These are phyloP conservation scores for Eugnorisma glareosa DNA, from an alignment of 2,888 invertebrate species.

Conservation along the genomic window DNA sequence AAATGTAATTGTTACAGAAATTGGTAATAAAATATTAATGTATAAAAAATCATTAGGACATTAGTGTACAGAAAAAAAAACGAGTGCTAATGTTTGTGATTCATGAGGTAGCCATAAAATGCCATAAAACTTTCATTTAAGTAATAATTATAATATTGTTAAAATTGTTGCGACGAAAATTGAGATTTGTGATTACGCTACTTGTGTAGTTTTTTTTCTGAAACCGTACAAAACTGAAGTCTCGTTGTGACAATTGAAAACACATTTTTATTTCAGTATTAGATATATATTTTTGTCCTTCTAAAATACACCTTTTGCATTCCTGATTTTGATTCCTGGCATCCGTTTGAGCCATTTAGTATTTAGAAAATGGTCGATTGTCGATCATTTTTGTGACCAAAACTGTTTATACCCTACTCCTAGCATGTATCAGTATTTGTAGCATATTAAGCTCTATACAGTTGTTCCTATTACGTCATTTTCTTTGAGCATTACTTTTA, in stretches of 20 bases:
- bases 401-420: conserved; percentile 79
- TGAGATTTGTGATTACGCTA: neutral
- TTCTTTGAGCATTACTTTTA: conserved; percentile 64
- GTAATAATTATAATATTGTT: conserved; percentile 67
- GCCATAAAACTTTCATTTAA: conserved; percentile 83
- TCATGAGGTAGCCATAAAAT: conserved; percentile 90
- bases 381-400: conserved; percentile 75
- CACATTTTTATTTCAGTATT: conserved; percentile 78
- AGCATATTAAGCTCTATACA: conserved; percentile 81
- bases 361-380: conserved; percentile 71
- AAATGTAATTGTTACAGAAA: conserved; percentile 84
- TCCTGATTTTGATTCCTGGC: conserved; percentile 82
- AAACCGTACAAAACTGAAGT: neutral
- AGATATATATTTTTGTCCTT: conserved; percentile 71
- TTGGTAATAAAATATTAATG: conserved; percentile 80
- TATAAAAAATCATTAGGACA: conserved; percentile 79
- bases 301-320: conserved; percentile 79
- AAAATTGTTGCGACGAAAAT: conserved; percentile 32
- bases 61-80: conserved; percentile 79
- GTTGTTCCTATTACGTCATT: conserved; percentile 84
- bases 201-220: neutral
- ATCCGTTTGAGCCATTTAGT: conserved; percentile 77
- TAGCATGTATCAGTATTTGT: conserved; percentile 88
- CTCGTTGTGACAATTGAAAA: conserved; percentile 19
- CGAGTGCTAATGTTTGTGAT: conserved; percentile 86